These are phyloP conservation scores for Babyrousa celebensis DNA, from an alignment of 2,797 vertebrate genomes.

Conservation along the genomic window DNA sequence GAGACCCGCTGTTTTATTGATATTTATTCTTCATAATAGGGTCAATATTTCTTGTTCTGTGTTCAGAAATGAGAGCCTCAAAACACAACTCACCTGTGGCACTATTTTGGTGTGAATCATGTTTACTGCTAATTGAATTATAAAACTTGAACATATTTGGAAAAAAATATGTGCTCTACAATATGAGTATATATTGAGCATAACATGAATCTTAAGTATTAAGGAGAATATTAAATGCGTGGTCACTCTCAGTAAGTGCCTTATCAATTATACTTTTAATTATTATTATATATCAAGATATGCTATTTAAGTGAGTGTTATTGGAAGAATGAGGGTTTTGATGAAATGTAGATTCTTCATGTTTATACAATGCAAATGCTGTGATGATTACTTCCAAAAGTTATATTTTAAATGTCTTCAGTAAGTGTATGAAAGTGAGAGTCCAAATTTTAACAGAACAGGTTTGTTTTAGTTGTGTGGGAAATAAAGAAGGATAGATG, in stretches of 20 bases:
- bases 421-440: background rate
- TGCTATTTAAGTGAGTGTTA: conserved; percentile 76
- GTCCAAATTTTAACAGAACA: conserved; percentile 56
- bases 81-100: conserved; percentile 84
- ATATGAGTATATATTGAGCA: background rate
- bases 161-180: conserved; percentile 75
- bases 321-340: conserved; percentile 64
- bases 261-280: conserved; percentile 86
- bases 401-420: background rate
- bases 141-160: conserved; percentile 78
- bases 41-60: conserved; percentile 79
- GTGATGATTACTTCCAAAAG: background rate
- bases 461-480: conserved; percentile 11
- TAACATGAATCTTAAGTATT: conserved; percentile 74
- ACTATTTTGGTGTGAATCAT: conserved; percentile 79
- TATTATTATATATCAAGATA: conserved; percentile 82
- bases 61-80: conserved; percentile 78
- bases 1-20: conserved; percentile 84
- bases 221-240: conserved; percentile 84
- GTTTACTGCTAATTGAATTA: conserved; percentile 86
- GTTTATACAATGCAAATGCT: conserved; percentile 53
- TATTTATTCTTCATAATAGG: conserved; percentile 83
- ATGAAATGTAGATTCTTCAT: conserved; percentile 83
- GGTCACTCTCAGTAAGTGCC: conserved; percentile 80
- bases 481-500: conserved; percentile 60